Percentiles rank a stretch among this genome's conserved stretches.
phyloP scores from a whole-genome alignment of 2,113 vertebrate genomes.

The Gallinago undulata region DNA sequence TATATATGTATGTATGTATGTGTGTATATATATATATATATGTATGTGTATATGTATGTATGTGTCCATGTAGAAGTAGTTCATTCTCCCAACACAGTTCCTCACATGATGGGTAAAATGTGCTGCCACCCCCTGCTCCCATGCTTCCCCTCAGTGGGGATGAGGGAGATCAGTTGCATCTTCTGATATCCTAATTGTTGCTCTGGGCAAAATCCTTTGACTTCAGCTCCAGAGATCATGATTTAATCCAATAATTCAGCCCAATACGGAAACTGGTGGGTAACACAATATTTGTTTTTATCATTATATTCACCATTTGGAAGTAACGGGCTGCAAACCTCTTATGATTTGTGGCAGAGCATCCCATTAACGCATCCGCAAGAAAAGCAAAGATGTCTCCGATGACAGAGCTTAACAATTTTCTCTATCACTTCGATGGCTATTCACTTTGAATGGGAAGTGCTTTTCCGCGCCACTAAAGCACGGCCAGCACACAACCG shows the following conservation, averaged over 20 bases:
- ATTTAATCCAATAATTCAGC: neutral
- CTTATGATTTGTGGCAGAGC: neutral
- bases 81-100: accelerated
- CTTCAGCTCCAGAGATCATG: neutral
- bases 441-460: conserved; percentile 21
- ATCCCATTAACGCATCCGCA: neutral
- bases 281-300: conserved; percentile 17
- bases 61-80: neutral
- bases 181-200: neutral
- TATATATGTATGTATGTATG: neutral
- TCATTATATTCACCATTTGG: neutral
- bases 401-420: conserved; percentile 12
- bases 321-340: neutral
- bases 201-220: conserved; percentile 2
- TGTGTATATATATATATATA: neutral
- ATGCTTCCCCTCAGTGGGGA: neutral
- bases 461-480: conserved; percentile 9
- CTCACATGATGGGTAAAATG: neutral
- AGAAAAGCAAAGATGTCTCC: neutral
- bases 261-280: neutral
- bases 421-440: conserved; percentile 17
- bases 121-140: neutral
- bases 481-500: neutral
- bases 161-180: accelerated
- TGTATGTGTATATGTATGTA: no score